These are phyloP conservation scores for Nasonovia ribisnigri DNA, from an alignment of 2,888 invertebrate species.

Conservation along the genomic window DNA sequence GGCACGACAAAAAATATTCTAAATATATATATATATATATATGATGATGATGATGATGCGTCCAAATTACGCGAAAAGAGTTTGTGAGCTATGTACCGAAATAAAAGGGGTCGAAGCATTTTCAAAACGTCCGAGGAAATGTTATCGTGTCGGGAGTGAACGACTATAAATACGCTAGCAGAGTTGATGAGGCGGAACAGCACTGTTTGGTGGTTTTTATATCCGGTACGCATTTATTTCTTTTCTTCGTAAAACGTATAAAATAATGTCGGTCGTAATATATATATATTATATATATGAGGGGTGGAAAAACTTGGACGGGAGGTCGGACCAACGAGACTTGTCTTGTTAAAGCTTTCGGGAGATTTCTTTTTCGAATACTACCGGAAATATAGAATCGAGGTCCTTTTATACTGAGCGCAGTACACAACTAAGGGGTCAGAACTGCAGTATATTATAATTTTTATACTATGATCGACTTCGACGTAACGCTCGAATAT, in stretches of 20 bases:
- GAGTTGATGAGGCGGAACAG: constrained; percentile 58
- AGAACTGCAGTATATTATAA: background rate
- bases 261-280: constrained; percentile 56
- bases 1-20: background rate
- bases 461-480: background rate
- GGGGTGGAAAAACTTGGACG: constrained; percentile 50
- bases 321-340: constrained; percentile 33
- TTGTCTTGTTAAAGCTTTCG: constrained; percentile 57
- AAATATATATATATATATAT: constrained; percentile 4
- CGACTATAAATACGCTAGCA: background rate
- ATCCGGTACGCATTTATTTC: constrained; percentile 63
- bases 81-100: constrained; percentile 35
- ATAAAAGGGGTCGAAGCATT: constrained; percentile 48
- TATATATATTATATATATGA: constrained; percentile 5
- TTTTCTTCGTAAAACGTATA: constrained; percentile 61
- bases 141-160: constrained; percentile 50
- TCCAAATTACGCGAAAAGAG: constrained; percentile 21
- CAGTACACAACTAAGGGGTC: background rate
- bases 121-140: constrained; percentile 59
- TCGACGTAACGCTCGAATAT: background rate
- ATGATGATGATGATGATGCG: background rate
- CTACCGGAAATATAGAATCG: constrained; percentile 57
- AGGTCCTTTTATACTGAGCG: constrained; percentile 24
- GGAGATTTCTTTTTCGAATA: constrained; percentile 57
- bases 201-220: constrained; percentile 57